Conservation (phyloP, 2,888 invertebrate genomes). For the Pediacus dermestoides region DNA sequence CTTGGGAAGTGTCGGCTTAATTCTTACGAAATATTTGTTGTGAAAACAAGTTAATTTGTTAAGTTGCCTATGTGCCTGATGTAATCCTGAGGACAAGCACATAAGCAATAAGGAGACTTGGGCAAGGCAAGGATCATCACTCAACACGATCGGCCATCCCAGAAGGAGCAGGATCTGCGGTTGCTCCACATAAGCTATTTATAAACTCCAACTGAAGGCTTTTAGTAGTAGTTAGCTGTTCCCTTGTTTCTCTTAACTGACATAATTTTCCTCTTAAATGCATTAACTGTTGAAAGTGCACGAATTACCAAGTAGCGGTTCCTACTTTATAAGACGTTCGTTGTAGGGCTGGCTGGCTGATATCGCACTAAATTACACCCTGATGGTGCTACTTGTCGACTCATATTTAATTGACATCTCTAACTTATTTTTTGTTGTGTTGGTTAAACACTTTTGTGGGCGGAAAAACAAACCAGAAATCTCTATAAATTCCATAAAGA, state of each 20-base stretch:
- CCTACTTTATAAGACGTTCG: slow-evolving; percentile 3
- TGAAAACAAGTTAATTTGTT: slow-evolving; percentile 5
- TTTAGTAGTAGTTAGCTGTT: slow-evolving; percentile 47
- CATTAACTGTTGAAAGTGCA: slow-evolving; percentile 45
- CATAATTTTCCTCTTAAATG: slow-evolving; percentile 50
- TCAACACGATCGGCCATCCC: slow-evolving; percentile 37
- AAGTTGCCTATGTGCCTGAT: too few species aligned
- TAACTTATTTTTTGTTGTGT: too few species aligned
- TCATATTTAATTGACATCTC: too few species aligned
- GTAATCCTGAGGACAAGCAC: too few species aligned
- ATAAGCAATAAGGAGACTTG: too few species aligned
- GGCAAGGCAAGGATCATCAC: slow-evolving; percentile 32
- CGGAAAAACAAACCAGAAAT: too few species aligned
- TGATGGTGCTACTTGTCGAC: too few species aligned
- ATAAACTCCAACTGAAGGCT: slow-evolving; percentile 45
- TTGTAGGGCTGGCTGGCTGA: too few species aligned
- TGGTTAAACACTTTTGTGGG: too few species aligned
- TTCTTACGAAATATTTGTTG: neutral
- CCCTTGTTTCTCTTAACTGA: slow-evolving; percentile 47
- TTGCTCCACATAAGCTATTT: slow-evolving; percentile 44
- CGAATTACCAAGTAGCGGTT: slow-evolving; percentile 19
- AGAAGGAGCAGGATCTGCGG: slow-evolving; percentile 31
- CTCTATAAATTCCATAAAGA: too few species aligned
- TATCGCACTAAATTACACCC: too few species aligned
- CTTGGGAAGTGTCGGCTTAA: too few species aligned